Conservation (phyloP, 2,797 vertebrate genomes). For the Silurus aristotelis region DNA sequence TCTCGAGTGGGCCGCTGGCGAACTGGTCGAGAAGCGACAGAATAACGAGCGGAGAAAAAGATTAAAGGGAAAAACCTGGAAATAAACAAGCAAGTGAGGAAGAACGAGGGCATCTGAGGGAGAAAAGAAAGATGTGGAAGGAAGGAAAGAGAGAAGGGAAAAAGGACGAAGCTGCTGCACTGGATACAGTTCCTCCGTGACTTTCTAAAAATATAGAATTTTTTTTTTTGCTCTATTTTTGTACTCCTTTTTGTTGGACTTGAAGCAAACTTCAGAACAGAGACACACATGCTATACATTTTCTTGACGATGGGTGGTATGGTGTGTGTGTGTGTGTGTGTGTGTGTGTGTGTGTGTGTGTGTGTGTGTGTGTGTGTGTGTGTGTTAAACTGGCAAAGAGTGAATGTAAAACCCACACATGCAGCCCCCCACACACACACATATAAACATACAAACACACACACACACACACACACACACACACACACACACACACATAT, state of each 20-base stretch:
- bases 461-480: neutral
- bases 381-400: slow-evolving; percentile 29
- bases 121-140: slow-evolving; percentile 9
- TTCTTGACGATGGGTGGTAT: slow-evolving; percentile 21
- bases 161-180: slow-evolving; percentile 33
- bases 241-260: slow-evolving; percentile 29
- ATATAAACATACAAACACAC: neutral
- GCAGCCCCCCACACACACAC: slow-evolving; percentile 26
- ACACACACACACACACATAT: neutral
- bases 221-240: slow-evolving; percentile 18
- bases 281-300: slow-evolving; percentile 30
- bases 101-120: slow-evolving; percentile 10
- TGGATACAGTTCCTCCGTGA: slow-evolving; percentile 10
- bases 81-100: slow-evolving; percentile 14
- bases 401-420: slow-evolving; percentile 42
- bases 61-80: slow-evolving; percentile 21
- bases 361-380: neutral
- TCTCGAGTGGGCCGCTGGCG: slow-evolving; percentile 66
- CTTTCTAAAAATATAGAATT: neutral
- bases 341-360: slow-evolving; percentile 13
- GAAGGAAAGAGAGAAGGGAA: slow-evolving; percentile 37
- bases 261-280: slow-evolving; percentile 28
- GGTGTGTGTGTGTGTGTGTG: neutral
- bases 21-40: slow-evolving; percentile 59
- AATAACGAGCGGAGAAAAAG: slow-evolving; percentile 27